Conservation (phyloP, 2,113 vertebrate species). For the Hirundichthys speculiger region DNA sequence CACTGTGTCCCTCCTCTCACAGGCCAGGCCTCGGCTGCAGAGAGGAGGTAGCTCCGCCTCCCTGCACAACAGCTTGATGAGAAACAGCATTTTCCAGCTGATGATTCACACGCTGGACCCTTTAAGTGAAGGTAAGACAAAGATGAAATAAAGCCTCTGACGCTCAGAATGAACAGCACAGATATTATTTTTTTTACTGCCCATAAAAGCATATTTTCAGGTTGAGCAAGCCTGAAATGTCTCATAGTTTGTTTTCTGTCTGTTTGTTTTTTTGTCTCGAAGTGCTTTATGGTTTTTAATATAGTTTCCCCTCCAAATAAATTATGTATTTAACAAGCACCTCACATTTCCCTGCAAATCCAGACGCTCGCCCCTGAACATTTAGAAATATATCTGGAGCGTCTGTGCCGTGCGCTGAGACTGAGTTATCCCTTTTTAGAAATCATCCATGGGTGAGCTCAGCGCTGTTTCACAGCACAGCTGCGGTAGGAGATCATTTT, state of each 20-base stretch:
- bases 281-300: neutral
- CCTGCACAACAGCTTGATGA: slow-evolving; percentile 97
- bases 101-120: slow-evolving; percentile 98
- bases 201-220: neutral
- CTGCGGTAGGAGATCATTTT: slow-evolving; percentile 39
- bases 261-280: too few species aligned
- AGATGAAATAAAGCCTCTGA: neutral
- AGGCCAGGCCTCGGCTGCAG: slow-evolving; percentile 93
- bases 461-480: slow-evolving; percentile 23
- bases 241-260: slow-evolving; percentile 1
- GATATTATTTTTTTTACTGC: neutral
- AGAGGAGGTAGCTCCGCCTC: slow-evolving; percentile 96
- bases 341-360: neutral
- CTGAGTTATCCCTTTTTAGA: slow-evolving; percentile 16
- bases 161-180: neutral
- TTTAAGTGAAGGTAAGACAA: slow-evolving; percentile 83
- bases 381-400: neutral
- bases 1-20: slow-evolving; percentile 39
- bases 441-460: slow-evolving; percentile 5
- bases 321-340: neutral
- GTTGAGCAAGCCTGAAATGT: neutral
- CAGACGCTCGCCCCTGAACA: neutral
- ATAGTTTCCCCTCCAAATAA: neutral
- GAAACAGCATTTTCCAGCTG: slow-evolving; percentile 98
- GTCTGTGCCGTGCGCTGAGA: neutral